Conservation (phyloP, 2,888 invertebrate species). For the Odontocerum albicorne region DNA sequence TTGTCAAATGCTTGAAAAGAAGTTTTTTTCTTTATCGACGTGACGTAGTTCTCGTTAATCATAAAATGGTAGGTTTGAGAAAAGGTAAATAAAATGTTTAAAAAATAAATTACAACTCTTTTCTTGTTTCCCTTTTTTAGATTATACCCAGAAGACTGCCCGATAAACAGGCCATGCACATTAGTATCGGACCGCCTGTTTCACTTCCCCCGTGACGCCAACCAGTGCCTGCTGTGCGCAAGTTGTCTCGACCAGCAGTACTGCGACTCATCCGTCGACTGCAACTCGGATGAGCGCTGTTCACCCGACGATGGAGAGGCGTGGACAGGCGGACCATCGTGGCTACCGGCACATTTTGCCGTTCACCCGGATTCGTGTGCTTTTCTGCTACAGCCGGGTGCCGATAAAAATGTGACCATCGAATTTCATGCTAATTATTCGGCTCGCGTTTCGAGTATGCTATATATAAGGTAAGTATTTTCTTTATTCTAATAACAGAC, state of each 20-base stretch:
- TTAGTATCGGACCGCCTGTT: slow-evolving; percentile 19
- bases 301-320: background rate
- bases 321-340: slow-evolving; percentile 15
- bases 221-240: slow-evolving; percentile 5
- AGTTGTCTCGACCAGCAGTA: background rate
- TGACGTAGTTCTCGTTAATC: no score
- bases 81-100: no score
- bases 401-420: slow-evolving; percentile 52
- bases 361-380: slow-evolving; percentile 37
- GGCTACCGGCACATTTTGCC: slow-evolving; percentile 33
- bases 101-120: no score
- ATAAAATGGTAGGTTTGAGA: no score
- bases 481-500: no score
- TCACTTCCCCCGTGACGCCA: slow-evolving; percentile 21
- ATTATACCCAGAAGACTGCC: slow-evolving; percentile 28
- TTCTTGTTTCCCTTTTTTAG: no score
- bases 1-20: no score
- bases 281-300: background rate
- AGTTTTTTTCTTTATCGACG: no score
- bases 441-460: slow-evolving; percentile 50
- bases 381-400: slow-evolving; percentile 60
- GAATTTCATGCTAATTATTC: slow-evolving; percentile 52
- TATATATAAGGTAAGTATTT: slow-evolving; percentile 51
- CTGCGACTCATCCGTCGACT: background rate
- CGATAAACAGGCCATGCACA: slow-evolving; percentile 21